Conservation (phyloP, 2,797 vertebrate species). For the Gallinago solitaria region DNA sequence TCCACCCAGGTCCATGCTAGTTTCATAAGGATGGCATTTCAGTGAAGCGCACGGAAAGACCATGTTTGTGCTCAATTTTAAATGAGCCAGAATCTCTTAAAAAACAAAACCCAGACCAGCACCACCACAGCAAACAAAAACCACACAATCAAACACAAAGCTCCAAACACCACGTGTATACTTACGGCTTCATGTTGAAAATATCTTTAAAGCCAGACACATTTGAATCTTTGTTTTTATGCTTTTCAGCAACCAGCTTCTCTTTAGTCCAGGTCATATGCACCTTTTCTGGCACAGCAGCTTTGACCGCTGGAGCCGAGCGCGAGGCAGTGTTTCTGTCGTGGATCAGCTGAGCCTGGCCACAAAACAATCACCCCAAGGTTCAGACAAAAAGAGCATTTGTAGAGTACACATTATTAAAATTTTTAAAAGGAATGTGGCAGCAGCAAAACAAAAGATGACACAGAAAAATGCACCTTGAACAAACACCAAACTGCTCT, state of each 20-base stretch:
- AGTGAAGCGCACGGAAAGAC: not conserved
- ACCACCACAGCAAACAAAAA: not conserved
- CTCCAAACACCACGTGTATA: not conserved
- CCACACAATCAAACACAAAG: not conserved
- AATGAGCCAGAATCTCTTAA: not conserved
- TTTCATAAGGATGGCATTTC: not conserved
- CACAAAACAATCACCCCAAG: not conserved
- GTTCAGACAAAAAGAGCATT: not conserved
- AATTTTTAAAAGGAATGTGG: not conserved
- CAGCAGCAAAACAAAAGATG: not conserved
- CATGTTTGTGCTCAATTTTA: not conserved
- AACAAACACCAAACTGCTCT: not conserved
- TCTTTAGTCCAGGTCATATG: constrained; percentile 99
- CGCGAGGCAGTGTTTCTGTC: constrained; percentile 92
- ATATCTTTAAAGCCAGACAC: constrained; percentile 86
- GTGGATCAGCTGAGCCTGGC: constrained; percentile 93
- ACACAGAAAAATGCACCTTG: not conserved
- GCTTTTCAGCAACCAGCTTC: constrained; percentile 87
- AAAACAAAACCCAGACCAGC: not conserved
- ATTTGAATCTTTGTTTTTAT: constrained; percentile 82
- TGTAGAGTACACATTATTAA: not conserved
- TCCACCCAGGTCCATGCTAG: not conserved
- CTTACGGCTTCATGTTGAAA: constrained; percentile 98
- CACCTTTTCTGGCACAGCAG: constrained; percentile 81
- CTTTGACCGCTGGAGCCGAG: constrained; percentile 66